Conservation (phyloP, 2,888 invertebrate genomes). For the Eupsilia transversa region DNA sequence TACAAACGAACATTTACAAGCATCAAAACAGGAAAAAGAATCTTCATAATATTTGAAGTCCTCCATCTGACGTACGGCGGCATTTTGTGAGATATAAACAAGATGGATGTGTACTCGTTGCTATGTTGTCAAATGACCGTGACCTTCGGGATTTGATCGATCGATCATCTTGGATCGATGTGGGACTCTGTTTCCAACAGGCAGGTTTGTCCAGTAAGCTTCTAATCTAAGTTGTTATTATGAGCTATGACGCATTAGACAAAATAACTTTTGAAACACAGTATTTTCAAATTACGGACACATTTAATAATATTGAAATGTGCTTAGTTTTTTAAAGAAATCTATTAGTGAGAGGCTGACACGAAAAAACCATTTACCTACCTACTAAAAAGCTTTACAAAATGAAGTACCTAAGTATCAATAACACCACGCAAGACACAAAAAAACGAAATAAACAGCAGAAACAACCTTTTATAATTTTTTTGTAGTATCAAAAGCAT, state of each 20-base stretch:
- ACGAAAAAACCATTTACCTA: not conserved
- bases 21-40: slow-evolving; percentile 5
- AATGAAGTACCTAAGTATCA: not conserved
- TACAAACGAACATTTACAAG: slow-evolving; percentile 16
- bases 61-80: slow-evolving; percentile 45
- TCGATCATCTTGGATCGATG: slow-evolving; percentile 45
- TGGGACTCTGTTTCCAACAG: slow-evolving; percentile 13
- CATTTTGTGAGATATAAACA: slow-evolving; percentile 51
- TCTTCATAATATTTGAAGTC: slow-evolving; percentile 25
- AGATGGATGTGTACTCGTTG: slow-evolving; percentile 56
- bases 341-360: not conserved
- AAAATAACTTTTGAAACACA: not conserved
- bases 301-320: not conserved
- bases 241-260: not conserved
- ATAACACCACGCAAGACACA: not conserved
- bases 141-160: slow-evolving; percentile 69
- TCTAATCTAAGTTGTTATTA: slow-evolving; percentile 1
- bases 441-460: slow-evolving; percentile 6
- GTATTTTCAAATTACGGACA: not conserved
- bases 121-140: slow-evolving; percentile 61
- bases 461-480: slow-evolving; percentile 13
- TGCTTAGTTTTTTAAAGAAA: no score
- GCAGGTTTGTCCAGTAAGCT: slow-evolving; percentile 3
- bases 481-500: not conserved
- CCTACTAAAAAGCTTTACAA: not conserved